These are phyloP conservation scores for Kryphioiulus occultus DNA, from an alignment of 2,888 invertebrate genomes.

Conservation along the genomic window DNA sequence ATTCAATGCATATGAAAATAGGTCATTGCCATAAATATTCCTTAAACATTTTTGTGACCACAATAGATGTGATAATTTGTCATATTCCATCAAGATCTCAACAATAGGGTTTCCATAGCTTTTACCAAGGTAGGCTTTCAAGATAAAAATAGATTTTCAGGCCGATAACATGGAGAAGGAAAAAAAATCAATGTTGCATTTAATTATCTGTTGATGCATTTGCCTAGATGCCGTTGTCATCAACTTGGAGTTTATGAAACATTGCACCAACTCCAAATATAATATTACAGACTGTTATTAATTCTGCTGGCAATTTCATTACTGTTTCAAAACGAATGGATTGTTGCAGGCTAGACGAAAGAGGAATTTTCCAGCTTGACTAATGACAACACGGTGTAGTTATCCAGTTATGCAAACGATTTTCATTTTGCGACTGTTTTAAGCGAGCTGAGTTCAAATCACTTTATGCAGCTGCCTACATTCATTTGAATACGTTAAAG, in stretches of 20 bases:
- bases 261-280: not conserved
- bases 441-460: not conserved
- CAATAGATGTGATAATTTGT: too few relatives aligned
- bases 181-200: too few relatives aligned
- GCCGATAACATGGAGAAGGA: too few relatives aligned
- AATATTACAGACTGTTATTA: not conserved
- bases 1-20: too few relatives aligned
- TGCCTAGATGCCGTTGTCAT: not conserved
- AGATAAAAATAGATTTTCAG: too few relatives aligned
- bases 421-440: not conserved
- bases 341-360: not conserved
- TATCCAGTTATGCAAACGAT: not conserved
- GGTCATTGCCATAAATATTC: too few relatives aligned
- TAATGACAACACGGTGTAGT: not conserved
- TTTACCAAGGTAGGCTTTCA: too few relatives aligned
- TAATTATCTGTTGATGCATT: too few relatives aligned
- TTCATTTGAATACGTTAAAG: not conserved
- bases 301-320: not conserved
- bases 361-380: not conserved
- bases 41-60: too few relatives aligned
- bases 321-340: not conserved
- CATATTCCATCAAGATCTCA: too few relatives aligned
- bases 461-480: not conserved
- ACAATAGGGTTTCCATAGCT: too few relatives aligned
- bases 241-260: not conserved